These are phyloP conservation scores for Drosophila lutescens DNA, from an alignment of 2,888 invertebrate species.

Conservation along the genomic window DNA sequence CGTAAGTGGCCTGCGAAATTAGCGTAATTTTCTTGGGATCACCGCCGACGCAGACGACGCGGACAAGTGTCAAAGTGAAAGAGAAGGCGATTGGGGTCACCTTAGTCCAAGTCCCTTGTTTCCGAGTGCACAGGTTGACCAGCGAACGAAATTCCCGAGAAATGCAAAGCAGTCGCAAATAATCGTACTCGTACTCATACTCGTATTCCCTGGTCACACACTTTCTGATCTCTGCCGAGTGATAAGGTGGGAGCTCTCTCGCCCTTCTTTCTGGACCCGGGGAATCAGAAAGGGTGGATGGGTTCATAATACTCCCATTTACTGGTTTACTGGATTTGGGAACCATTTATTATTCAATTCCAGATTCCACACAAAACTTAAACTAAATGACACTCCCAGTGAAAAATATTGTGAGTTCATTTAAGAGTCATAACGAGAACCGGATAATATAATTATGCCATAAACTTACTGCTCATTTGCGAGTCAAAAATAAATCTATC, in stretches of 20 bases:
- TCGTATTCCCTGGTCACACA: conserved; percentile 60
- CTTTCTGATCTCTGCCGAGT: conserved; percentile 70
- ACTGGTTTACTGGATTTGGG: too few species aligned
- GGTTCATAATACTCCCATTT: neutral
- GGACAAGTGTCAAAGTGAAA: conserved; percentile 79
- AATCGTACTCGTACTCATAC: conserved; percentile 2
- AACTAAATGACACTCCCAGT: too few species aligned
- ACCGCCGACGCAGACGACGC: conserved; percentile 46
- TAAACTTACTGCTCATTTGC: too few species aligned
- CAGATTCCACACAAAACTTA: neutral
- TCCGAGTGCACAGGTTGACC: conserved; percentile 63
- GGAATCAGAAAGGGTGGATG: conserved; percentile 3
- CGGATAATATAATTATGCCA: too few species aligned
- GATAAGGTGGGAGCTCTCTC: conserved; percentile 58
- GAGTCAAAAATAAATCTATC: too few species aligned
- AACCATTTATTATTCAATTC: too few species aligned
- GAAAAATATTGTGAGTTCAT: neutral
- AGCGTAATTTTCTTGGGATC: conserved; percentile 74
- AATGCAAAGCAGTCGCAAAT: conserved; percentile 61
- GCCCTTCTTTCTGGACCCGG: conserved; percentile 16
- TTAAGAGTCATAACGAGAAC: too few species aligned
- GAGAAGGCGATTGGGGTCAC: conserved; percentile 53
- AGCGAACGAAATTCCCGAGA: conserved; percentile 60
- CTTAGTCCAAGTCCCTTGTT: conserved; percentile 27
- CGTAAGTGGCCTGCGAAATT: conserved; percentile 72